Conservation (phyloP, 1,140 invertebrate species). For the Pseudoatta argentina region DNA sequence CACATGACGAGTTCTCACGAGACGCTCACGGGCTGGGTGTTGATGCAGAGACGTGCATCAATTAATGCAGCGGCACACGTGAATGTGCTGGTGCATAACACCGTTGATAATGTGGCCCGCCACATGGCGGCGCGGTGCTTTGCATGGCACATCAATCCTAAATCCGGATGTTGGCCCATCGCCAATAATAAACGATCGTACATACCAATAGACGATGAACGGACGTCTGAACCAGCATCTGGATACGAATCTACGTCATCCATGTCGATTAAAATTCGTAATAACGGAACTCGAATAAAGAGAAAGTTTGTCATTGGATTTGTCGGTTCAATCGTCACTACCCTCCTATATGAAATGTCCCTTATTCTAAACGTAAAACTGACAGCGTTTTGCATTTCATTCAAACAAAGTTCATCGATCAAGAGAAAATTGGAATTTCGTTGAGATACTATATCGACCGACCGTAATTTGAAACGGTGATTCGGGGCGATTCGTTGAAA, state of each 20-base stretch:
- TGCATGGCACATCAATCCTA: conserved; percentile 80
- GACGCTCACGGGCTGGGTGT: conserved; percentile 75
- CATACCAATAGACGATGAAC: neutral
- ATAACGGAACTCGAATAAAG: neutral
- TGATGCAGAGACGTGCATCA: conserved; percentile 83
- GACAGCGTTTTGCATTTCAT: neutral
- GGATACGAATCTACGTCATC: neutral
- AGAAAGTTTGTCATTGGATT: neutral
- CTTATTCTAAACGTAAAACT: neutral
- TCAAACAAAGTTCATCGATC: neutral
- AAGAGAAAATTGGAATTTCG: conserved; percentile 6
- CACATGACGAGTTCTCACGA: conserved; percentile 84
- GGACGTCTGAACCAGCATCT: neutral
- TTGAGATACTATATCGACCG: neutral
- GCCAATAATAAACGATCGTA: conserved; percentile 51
- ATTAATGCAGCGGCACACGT: conserved; percentile 84
- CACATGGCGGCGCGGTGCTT: conserved; percentile 77
- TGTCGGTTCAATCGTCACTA: conserved; percentile 4
- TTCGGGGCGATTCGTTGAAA: neutral
- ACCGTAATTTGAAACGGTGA: neutral
- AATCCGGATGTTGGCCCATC: conserved; percentile 71
- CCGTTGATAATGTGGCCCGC: conserved; percentile 79
- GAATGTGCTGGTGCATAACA: conserved; percentile 83
- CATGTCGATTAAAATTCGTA: conserved; percentile 35
- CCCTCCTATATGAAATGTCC: neutral